Percentiles rank a stretch among this genome's conserved stretches.
Evolutionary conservation across 2,113 vertebrate genomes (phyloP).

Genomic region (Pagrus major): DNA sequence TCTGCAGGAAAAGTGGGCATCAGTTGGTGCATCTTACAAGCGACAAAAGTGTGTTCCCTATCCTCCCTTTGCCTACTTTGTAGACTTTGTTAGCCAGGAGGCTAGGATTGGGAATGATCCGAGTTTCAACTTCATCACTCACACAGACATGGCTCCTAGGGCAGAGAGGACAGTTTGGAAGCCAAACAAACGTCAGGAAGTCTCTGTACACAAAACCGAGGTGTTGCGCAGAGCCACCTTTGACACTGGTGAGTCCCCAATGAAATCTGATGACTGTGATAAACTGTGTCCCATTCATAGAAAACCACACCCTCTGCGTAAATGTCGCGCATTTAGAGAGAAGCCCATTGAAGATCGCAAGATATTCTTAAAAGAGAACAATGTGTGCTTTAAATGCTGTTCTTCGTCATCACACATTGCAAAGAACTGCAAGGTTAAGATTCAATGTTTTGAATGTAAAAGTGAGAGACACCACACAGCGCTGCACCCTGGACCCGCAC

Average conservation of each 20-base stretch:
- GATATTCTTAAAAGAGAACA: conserved; percentile 4
- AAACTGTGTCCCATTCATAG: conserved; percentile 6
- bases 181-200: not conserved
- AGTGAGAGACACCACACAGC: conserved; percentile 14
- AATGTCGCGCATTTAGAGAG: not conserved
- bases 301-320: not conserved
- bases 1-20: conserved; percentile 58
- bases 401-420: conserved; percentile 4
- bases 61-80: conserved; percentile 48
- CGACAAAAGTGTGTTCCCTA: not conserved
- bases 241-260: not conserved
- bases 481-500: conserved; percentile 26
- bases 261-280: not conserved
- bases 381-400: not conserved
- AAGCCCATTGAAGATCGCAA: not conserved
- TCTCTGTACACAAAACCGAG: conserved; percentile 48
- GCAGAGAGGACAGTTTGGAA: not conserved
- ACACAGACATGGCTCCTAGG: not conserved
- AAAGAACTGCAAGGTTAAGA: conserved; percentile 17
- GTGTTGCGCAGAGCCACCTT: not conserved
- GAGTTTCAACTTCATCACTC: conserved; percentile 5
- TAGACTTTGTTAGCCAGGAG: conserved; percentile 49
- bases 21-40: conserved; percentile 44
- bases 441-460: conserved; percentile 30
- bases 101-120: conserved; percentile 2